Base-by-base conservation (phyloP, 2,797 vertebrate species). In the Tangara arthus region DNA sequence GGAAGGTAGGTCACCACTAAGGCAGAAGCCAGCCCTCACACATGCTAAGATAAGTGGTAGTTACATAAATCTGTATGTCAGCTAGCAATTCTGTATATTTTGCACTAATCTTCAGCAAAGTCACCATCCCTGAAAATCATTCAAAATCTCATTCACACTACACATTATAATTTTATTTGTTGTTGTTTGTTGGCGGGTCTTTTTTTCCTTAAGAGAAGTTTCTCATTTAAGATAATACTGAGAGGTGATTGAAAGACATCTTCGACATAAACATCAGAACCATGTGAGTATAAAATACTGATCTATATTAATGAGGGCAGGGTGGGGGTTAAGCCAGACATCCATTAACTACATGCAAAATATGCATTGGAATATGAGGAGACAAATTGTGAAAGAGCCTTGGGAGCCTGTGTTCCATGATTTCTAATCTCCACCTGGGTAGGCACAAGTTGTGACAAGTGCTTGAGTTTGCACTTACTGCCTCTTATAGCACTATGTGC, bases 11-110 rank as follows among this genome's bases (percentile, higher is more conserved):
- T 76, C 59, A 71, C 34, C 50, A 39, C 41, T 23, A 28, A 72
- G 53, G 42, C 85, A 93, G 6, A 87, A 95, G 81, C 20, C 78
- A 91, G n/a, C 35, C 19, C 37, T 94, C 87, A 87, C 75, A 85
- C 64, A 44, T 32, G 32, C 79, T 56, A 72, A 84, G 46, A 44
- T 78, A 86, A 93, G 61, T 35, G 52, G 39, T 52, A 37, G 44
- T 89, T 92, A 78, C 60, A 55, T 49, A 93, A 85, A 78, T 52
- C 65, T 88, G 72, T 59, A 26, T 64, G 63, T 27, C 63, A 90
- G 63, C 32, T 64, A 78, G 19, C 49, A 60, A 39, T 65, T 81
- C 53, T 57, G 30, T 47, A 8, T 59, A 65, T 86, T 85, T 77
- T 88, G 35, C 28, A 39, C 55, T 52, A 30, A 59, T 80, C 85